Conservation (phyloP, 1,140 invertebrate genomes). For the Homarus americanus region DNA sequence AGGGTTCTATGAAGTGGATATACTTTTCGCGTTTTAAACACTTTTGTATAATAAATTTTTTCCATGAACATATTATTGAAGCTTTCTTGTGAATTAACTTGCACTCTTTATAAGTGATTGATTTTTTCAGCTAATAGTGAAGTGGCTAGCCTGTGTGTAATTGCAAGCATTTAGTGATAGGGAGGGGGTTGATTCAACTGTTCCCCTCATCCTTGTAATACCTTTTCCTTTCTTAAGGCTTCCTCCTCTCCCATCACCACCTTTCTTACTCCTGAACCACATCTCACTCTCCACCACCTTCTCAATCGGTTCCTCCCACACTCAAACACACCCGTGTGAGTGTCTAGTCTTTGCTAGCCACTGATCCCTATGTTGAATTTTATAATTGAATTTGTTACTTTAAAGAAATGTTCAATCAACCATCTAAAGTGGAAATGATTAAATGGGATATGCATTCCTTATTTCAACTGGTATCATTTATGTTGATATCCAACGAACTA, state of each 20-base stretch:
- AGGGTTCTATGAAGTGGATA: slow-evolving; percentile 66
- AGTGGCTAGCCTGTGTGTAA: slow-evolving; percentile 68
- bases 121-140: slow-evolving; percentile 66
- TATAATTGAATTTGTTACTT: slow-evolving; percentile 60
- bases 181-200: slow-evolving; percentile 31
- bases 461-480: slow-evolving; percentile 59
- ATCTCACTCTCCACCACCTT: slow-evolving; percentile 13
- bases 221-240: not conserved
- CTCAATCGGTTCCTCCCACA: slow-evolving; percentile 27
- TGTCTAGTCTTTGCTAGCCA: slow-evolving; percentile 71
- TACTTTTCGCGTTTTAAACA: slow-evolving; percentile 56
- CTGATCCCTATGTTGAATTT: slow-evolving; percentile 62
- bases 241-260: not conserved
- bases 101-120: slow-evolving; percentile 53
- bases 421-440: slow-evolving; percentile 56
- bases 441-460: slow-evolving; percentile 67
- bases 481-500: slow-evolving; percentile 69
- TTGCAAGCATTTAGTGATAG: slow-evolving; percentile 67
- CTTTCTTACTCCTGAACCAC: not conserved
- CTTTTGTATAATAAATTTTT: slow-evolving; percentile 72
- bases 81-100: slow-evolving; percentile 65
- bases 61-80: slow-evolving; percentile 66
- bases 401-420: slow-evolving; percentile 37
- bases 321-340: slow-evolving; percentile 58
- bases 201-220: not conserved